These are phyloP conservation scores for Drosophila sturtevanti DNA, from an alignment of 1,140 invertebrate genomes.

Conservation along the genomic window DNA sequence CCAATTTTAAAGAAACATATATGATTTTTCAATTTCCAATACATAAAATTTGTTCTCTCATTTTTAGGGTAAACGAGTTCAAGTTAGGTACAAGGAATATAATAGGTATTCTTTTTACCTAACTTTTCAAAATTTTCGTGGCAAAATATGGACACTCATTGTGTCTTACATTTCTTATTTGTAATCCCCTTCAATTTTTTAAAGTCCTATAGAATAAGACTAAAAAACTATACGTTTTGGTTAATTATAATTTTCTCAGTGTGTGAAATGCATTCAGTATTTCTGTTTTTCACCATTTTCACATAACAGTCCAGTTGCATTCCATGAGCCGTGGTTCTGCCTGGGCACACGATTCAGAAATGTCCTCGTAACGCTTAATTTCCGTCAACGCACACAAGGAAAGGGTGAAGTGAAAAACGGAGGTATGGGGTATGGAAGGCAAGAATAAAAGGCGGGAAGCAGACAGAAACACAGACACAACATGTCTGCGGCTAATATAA, in stretches of 20 bases:
- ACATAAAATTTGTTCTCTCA: too few relatives aligned
- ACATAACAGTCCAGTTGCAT: constrained; percentile 29
- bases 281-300: constrained; percentile 42
- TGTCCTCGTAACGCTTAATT: constrained; percentile 76
- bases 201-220: too few relatives aligned
- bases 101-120: too few relatives aligned
- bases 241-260: constrained; percentile 1
- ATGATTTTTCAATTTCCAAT: too few relatives aligned
- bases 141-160: too few relatives aligned
- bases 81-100: too few relatives aligned
- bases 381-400: constrained; percentile 53
- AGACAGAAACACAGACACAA: constrained; percentile 46
- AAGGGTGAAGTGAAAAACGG: background rate
- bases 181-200: too few relatives aligned
- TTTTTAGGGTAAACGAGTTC: too few relatives aligned
- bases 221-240: background rate
- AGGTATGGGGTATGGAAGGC: background rate
- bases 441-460: background rate
- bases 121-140: too few relatives aligned
- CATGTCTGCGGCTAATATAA: constrained; percentile 79
- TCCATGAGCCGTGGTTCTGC: constrained; percentile 40
- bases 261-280: constrained; percentile 52
- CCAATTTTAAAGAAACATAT: too few relatives aligned
- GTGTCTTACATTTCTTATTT: too few relatives aligned
- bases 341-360: constrained; percentile 55